phyloP scores from a whole-genome alignment of 2,797 vertebrate genomes.

The Eleutherodactylus coqui region DNA sequence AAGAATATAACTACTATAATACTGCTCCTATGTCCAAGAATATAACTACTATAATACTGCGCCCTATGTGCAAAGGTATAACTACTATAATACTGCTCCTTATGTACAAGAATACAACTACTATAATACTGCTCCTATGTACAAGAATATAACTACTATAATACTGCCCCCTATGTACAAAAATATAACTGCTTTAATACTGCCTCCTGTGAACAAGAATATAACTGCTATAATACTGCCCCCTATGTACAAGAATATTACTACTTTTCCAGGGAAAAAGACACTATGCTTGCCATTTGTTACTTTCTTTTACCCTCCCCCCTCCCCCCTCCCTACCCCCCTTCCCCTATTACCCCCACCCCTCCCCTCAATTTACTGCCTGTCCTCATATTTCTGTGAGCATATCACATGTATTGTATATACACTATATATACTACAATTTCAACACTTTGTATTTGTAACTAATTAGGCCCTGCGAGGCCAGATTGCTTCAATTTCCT shows the following conservation, averaged over 20 bases:
- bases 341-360: too few species aligned
- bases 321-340: too few species aligned
- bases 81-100: neutral
- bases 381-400: too few species aligned
- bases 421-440: too few species aligned
- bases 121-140: neutral
- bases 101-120: conserved; percentile 7
- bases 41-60: conserved; percentile 5
- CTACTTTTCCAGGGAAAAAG: too few species aligned
- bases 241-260: conserved; percentile 4
- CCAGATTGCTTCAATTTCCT: too few species aligned
- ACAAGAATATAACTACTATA: conserved; percentile 13
- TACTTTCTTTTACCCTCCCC: too few species aligned
- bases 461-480: too few species aligned
- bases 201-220: neutral
- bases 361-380: too few species aligned
- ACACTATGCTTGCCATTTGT: too few species aligned
- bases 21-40: neutral
- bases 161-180: conserved; percentile 2
- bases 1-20: conserved; percentile 22
- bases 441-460: too few species aligned
- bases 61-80: neutral
- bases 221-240: conserved; percentile 21
- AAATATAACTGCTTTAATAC: conserved; percentile 2
- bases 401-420: too few species aligned